Conservation (phyloP, 2,888 invertebrate species). For the Ormyrus thymus region DNA sequence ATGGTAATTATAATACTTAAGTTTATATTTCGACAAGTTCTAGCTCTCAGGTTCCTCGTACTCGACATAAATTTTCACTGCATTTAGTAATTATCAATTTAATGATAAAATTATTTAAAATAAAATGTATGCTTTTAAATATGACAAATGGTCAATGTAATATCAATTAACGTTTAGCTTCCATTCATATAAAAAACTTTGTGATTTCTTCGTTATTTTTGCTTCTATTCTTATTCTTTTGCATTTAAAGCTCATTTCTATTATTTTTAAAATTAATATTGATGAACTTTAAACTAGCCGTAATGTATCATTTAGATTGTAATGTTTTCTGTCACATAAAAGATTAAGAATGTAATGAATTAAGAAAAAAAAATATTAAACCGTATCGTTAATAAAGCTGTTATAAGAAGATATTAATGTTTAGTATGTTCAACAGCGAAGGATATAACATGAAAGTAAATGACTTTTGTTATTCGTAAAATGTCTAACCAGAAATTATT, state of each 20-base stretch:
- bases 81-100: conserved; percentile 44
- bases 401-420: conserved; percentile 39
- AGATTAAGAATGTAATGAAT: conserved; percentile 22
- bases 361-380: conserved; percentile 28
- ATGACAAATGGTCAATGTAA: conserved; percentile 51
- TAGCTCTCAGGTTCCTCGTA: conserved; percentile 48
- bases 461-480: conserved; percentile 35
- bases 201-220: conserved; percentile 24
- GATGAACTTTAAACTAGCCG: conserved; percentile 39
- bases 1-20: conserved; percentile 42
- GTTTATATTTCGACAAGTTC: conserved; percentile 45
- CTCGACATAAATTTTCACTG: conserved; percentile 45
- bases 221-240: background rate
- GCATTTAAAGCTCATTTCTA: too few relatives aligned
- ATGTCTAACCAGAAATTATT: conserved; percentile 16
- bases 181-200: conserved; percentile 38
- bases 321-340: too few relatives aligned
- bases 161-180: conserved; percentile 46
- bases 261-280: background rate
- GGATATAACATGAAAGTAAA: conserved; percentile 46
- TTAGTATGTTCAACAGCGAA: conserved; percentile 49
- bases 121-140: conserved; percentile 53
- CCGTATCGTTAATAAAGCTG: conserved; percentile 43
- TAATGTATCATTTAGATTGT: conserved; percentile 12
- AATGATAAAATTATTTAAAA: conserved; percentile 36